Conservation (phyloP, 2,888 invertebrate genomes). For the Geotrupes spiniger region DNA sequence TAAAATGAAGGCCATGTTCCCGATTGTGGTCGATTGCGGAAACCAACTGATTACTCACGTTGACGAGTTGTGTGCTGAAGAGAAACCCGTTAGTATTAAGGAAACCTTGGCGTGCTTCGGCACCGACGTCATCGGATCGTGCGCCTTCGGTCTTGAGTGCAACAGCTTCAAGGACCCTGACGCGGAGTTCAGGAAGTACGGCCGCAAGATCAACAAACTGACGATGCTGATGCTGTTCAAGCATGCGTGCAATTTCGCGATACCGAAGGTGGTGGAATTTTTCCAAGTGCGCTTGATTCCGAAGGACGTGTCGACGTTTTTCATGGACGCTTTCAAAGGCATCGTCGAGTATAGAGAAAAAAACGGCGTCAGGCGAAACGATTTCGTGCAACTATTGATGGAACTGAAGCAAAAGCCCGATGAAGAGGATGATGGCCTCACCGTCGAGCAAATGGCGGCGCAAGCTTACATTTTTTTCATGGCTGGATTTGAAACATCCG, state of each 20-base stretch:
- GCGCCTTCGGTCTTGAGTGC: slow-evolving; percentile 18
- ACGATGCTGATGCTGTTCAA: no score
- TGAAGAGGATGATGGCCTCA: background rate
- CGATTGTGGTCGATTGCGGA: slow-evolving; percentile 27
- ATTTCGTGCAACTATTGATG: slow-evolving; percentile 44
- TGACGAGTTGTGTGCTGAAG: no score
- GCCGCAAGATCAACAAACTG: slow-evolving; percentile 1
- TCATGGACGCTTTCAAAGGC: slow-evolving; percentile 34
- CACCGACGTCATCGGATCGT: slow-evolving; percentile 16
- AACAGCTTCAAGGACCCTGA: slow-evolving; percentile 16
- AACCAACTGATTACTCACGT: background rate
- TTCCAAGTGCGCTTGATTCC: no score
- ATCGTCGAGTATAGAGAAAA: slow-evolving; percentile 32
- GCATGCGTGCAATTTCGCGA: no score
- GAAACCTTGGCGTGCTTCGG: slow-evolving; percentile 15
- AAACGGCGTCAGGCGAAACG: slow-evolving; percentile 30
- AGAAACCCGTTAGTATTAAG: slow-evolving; percentile 6
- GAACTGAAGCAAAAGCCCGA: slow-evolving; percentile 32
- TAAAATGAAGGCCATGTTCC: slow-evolving; percentile 61
- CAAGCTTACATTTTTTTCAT: slow-evolving; percentile 48
- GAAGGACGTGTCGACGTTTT: slow-evolving; percentile 36
- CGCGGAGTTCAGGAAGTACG: slow-evolving; percentile 14
- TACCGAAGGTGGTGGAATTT: slow-evolving; percentile 25
- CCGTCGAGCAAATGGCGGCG: slow-evolving; percentile 31
- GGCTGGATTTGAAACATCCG: slow-evolving; percentile 52